Evolutionary conservation across 2,113 vertebrate species (phyloP).

Genomic region (Brachionichthys hirsutus): DNA sequence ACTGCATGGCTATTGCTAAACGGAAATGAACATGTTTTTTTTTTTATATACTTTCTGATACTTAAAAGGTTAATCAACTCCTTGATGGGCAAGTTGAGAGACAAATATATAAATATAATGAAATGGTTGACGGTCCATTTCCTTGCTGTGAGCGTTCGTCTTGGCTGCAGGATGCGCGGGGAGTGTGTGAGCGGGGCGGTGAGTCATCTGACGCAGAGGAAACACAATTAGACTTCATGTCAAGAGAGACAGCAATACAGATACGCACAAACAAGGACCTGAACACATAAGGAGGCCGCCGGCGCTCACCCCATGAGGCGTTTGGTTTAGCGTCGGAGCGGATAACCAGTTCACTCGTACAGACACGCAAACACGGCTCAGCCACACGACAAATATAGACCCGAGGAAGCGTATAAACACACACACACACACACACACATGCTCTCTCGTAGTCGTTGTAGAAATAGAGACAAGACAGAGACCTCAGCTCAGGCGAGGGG

Average conservation of each 20-base stretch:
- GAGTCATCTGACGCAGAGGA: conserved; percentile 65
- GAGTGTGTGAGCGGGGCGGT: conserved; percentile 44
- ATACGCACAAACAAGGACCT: conserved; percentile 12
- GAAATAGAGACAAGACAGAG: conserved; percentile 68
- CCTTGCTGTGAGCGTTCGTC: conserved; percentile 31
- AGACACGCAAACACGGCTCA: conserved; percentile 14
- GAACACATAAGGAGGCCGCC: conserved; percentile 12
- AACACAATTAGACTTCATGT: conserved; percentile 53
- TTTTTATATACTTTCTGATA: no score
- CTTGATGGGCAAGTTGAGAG: neutral
- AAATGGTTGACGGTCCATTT: conserved; percentile 3
- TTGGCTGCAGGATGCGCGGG: conserved; percentile 28
- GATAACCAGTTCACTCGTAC: conserved; percentile 7
- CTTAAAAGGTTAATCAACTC: neutral
- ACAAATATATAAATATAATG: neutral
- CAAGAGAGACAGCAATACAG: conserved; percentile 22
- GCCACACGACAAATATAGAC: conserved; percentile 42
- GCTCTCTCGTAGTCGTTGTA: conserved; percentile 16
- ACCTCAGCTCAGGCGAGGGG: conserved; percentile 56
- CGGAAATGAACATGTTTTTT: neutral
- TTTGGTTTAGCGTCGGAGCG: conserved; percentile 25
- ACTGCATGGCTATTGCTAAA: neutral
- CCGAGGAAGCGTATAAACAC: conserved; percentile 30
- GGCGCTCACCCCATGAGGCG: conserved; percentile 9
- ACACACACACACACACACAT: conserved; percentile 28